Evolutionary conservation across 2,888 invertebrate species (phyloP).

Genomic region (Julus scandinavius): DNA sequence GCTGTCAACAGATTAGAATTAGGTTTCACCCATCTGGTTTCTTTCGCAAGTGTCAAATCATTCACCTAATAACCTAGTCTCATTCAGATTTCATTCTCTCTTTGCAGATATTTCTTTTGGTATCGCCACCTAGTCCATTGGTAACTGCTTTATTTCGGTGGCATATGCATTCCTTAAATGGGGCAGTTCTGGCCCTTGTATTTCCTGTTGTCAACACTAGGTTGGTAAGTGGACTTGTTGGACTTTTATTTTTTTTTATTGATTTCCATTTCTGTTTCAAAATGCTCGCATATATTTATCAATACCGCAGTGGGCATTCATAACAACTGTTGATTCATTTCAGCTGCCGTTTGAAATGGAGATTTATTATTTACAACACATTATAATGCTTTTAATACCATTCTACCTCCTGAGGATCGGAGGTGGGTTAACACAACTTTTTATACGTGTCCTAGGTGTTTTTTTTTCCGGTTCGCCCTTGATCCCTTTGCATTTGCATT

Average conservation of each 20-base stretch:
- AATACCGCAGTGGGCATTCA: neutral
- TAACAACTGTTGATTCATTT: slow-evolving; percentile 61
- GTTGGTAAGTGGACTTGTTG: slow-evolving; percentile 72
- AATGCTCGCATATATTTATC: neutral
- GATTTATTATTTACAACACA: slow-evolving; percentile 95
- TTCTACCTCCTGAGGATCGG: slow-evolving; percentile 88
- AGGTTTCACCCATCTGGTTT: neutral
- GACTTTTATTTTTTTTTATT: neutral
- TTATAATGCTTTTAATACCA: slow-evolving; percentile 93
- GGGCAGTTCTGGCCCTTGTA: slow-evolving; percentile 89
- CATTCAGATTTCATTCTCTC: slow-evolving; percentile 56
- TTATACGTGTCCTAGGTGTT: slow-evolving; percentile 15
- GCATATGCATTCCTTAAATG: slow-evolving; percentile 92
- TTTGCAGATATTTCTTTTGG: slow-evolving; percentile 86
- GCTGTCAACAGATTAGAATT: neutral
- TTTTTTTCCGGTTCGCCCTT: neutral
- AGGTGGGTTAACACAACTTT: slow-evolving; percentile 72
- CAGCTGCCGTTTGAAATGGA: slow-evolving; percentile 92
- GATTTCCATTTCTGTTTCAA: neutral
- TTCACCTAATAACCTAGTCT: slow-evolving; percentile 11
- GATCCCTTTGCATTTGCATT: slow-evolving; percentile 8
- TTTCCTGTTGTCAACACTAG: slow-evolving; percentile 96
- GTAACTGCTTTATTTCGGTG: slow-evolving; percentile 87
- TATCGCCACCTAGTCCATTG: slow-evolving; percentile 83
- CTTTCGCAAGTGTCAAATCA: neutral